Evolutionary conservation across 2,888 invertebrate genomes (phyloP), one percentile per base, ranked within the genome.

Genomic region (Coleophora deauratella): DNA sequence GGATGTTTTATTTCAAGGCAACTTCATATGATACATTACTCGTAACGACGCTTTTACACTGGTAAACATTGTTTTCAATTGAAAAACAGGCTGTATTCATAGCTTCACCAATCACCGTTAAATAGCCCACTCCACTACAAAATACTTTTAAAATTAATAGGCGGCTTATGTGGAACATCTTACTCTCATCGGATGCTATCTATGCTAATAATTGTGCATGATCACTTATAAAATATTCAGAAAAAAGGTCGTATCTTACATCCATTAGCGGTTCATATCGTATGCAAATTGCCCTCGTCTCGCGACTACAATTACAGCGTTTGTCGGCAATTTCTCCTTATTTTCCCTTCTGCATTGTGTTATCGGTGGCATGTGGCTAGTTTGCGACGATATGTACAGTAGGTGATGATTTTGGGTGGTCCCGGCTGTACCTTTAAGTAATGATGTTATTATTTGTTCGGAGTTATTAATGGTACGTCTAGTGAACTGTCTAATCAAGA

Each of bases 331-430:
- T 73, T 76, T 72, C 72, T 71, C 67, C 75, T 67, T 66, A 72
- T 72, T 71, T 73, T 75, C 71, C 61, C 31, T n/a, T n/a, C 4
- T 31, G 55, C 57, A 45, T 62, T 49, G 28, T 12, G 50, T 51
- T 57, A 49, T 49, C 46, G 11, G 27, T 32, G 35, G 38, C 36
- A 76, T 76, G 72, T 74, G 45, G 41, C 40, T 61, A 59, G 68
- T 74, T 77, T 76, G 76, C 59, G 71, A 72, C 67, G 62, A 51
- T 47, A 59, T 59, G 55, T 37, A 37, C 37, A 40, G 30, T 13
- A 50, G 76, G 80, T 82, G 82, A 78, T 77, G 82, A 82, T 81
- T 82, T 82, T 80, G 84, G 84, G 84, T 85, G 84, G 84, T 82
- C 84, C 61, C 44, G 45, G 21, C 6, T 21, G 3, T 21, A 21